Base-by-base conservation (phyloP, 2,888 invertebrate species). In the Athalia rosae region DNA sequence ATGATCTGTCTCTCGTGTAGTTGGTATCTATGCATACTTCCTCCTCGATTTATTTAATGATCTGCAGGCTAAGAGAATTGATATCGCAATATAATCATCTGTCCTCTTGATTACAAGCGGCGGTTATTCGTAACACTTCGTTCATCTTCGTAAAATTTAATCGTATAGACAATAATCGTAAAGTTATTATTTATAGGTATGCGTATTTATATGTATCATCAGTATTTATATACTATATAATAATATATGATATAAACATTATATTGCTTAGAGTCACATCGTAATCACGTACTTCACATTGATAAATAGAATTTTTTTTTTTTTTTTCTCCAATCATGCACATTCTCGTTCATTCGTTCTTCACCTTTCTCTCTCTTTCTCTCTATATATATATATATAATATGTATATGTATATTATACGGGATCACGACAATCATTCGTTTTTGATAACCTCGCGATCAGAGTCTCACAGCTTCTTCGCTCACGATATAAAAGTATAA, bases 401-500 rank as follows among this genome's bases (percentile, higher is more conserved):
- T n/a, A n/a, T n/a, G 9, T 41, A 56, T 15, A 9, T 47, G 15
- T 77, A 58, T 73, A 76, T 77, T 79, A 77, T 61, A 76, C 45
- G 53, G 73, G 59, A 45, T 73, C 73, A 59, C 59, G 15, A 58
- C 59, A 73, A 59, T 73, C 47, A 73, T 73, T 73, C 73, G 15
- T 13, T 81, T 81, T 83, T 79, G 78, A 81, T 79, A 82, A 81
- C 84, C 83, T 84, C 82, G 84, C 45, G 56, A 56, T 64, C 53
- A 41, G 53, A 64, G 45, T 76, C 58, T 80, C 80, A 82, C 83
- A 81, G 80, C 82, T 79, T 84, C 61, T 28, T 11, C 83, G 82
- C 82, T 80, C 84, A 82, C 85, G 82, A 86, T 89, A 89, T 89
- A 89, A 89, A 89, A 89, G 88, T 89, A 89, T 87, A 89, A 89